Evolutionary conservation across 2,113 vertebrate genomes (phyloP).

Genomic region (Progne subis): DNA sequence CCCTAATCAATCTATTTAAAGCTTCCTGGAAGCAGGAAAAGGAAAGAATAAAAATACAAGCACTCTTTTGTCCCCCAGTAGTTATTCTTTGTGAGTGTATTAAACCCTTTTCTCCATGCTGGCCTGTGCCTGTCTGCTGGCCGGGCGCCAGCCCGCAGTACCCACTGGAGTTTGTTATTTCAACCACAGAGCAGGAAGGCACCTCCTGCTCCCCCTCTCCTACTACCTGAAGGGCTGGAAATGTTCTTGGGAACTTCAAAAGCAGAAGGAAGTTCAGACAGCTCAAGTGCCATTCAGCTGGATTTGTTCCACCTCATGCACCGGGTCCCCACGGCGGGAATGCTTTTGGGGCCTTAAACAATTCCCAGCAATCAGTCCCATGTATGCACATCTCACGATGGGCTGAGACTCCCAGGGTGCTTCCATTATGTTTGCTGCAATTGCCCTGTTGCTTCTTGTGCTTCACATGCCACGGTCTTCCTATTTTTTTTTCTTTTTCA

Average conservation of each 20-base stretch:
- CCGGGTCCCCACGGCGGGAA: fast-evolving
- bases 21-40: constrained; percentile 73
- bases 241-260: neutral
- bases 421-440: neutral
- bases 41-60: constrained; percentile 77
- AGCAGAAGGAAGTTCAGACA: neutral
- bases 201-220: neutral
- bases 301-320: constrained; percentile 13
- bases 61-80: constrained; percentile 67
- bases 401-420: neutral
- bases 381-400: fast-evolving
- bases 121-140: constrained; percentile 70
- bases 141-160: constrained; percentile 29
- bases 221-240: constrained; percentile 6
- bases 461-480: neutral
- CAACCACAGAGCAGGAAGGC: neutral
- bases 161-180: constrained; percentile 65
- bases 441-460: neutral
- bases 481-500: neutral
- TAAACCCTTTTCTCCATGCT: constrained; percentile 61
- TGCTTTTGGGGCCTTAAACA: fast-evolving
- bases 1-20: constrained; percentile 74
- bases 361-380: neutral
- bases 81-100: constrained; percentile 70
- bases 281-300: constrained; percentile 10